Evolutionary conservation across 2,888 invertebrate species (phyloP).

Genomic region (Lepidochrysops patricia): DNA sequence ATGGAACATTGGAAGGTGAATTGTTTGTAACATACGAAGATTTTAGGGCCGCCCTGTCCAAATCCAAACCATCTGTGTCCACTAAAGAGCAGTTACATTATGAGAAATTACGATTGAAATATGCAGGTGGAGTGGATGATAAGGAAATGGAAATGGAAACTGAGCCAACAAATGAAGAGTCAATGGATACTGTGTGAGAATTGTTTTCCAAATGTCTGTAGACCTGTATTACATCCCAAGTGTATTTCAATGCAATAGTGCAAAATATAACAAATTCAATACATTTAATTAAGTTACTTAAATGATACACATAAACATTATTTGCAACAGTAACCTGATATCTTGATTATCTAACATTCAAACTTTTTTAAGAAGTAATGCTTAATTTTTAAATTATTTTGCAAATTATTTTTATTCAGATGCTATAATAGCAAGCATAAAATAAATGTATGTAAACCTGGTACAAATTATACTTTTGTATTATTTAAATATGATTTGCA

Average conservation of each 20-base stretch:
- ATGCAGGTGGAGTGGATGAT: slow-evolving; percentile 70
- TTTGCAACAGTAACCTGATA: no score
- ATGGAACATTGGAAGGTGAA: slow-evolving; percentile 66
- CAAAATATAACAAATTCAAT: slow-evolving; percentile 6
- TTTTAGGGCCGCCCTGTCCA: slow-evolving; percentile 83
- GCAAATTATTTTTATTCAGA: no score
- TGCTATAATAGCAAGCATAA: no score
- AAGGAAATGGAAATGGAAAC: slow-evolving; percentile 75
- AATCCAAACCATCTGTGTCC: slow-evolving; percentile 91
- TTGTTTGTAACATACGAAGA: slow-evolving; percentile 80
- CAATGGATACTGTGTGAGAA: slow-evolving; percentile 61
- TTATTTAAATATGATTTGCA: no score
- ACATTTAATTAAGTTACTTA: not conserved
- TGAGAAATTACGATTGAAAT: slow-evolving; percentile 80
- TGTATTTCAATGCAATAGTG: slow-evolving; percentile 14
- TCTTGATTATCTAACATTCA: no score
- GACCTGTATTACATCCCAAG: slow-evolving; percentile 18
- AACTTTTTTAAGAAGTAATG: no score
- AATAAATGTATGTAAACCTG: no score
- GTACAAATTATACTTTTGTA: no score
- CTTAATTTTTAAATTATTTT: no score
- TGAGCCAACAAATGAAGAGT: slow-evolving; percentile 59
- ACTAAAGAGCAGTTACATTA: slow-evolving; percentile 86
- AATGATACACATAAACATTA: no score
- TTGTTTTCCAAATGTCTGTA: slow-evolving; percentile 36